These are phyloP conservation scores for Stenodema calcarata DNA, from an alignment of 2,888 invertebrate genomes.

Conservation along the genomic window DNA sequence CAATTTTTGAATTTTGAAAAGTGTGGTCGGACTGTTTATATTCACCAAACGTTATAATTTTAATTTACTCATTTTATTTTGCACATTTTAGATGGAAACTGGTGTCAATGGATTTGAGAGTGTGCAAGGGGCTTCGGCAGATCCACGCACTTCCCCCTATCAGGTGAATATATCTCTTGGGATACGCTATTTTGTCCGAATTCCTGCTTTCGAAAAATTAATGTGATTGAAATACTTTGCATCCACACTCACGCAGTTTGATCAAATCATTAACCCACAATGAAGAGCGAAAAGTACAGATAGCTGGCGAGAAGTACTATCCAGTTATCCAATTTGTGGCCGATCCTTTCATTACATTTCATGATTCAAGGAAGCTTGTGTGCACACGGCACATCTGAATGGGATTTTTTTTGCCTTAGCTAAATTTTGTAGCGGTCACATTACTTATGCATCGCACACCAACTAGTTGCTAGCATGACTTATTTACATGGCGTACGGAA, in stretches of 20 bases:
- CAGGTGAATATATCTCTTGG: background rate
- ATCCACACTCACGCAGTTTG: no score
- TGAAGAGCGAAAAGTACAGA: no score
- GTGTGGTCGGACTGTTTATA: background rate
- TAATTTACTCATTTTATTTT: background rate
- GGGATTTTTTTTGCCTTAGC: no score
- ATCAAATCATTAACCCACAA: no score
- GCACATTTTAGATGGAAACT: background rate
- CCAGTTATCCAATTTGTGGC: no score
- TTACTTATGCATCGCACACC: background rate
- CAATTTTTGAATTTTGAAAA: background rate
- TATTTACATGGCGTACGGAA: no score
- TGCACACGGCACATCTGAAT: no score
- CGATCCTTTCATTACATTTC: no score
- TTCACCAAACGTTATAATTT: background rate
- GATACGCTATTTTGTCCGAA: background rate
- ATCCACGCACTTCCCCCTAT: background rate
- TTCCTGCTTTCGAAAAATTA: background rate
- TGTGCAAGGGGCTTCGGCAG: background rate
- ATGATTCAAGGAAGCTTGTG: no score
- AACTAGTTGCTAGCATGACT: background rate
- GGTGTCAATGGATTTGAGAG: background rate
- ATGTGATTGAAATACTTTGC: no score
- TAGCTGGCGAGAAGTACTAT: no score
- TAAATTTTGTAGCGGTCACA: background rate